Evolutionary conservation across 1,140 invertebrate genomes (phyloP), one percentile per base, ranked within the genome.

Genomic region (Andricus grossulariae): DNA sequence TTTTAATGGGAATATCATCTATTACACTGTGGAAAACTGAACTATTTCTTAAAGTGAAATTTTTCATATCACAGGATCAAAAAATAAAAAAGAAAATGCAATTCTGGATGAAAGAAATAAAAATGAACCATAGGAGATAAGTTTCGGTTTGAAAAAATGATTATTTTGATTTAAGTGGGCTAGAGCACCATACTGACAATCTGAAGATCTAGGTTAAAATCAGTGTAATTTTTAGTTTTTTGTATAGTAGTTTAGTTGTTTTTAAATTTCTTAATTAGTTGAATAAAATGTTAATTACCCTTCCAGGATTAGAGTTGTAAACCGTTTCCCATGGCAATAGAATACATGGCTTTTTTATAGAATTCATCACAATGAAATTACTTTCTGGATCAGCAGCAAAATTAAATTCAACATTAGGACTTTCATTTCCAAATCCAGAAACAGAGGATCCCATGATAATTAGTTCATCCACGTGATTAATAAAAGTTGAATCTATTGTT

Each of bases 341-440:
- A 51, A 86, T 72, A 66, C 60, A 66, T n/a, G 70, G 79, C 72
- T 84, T 87, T 2, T 77, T 83, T 5, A 85, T 88, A 1, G 81
- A 72, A 72, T 91, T 92, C 0, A 95, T 84, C 7, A 93, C 91
- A 25, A 95, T 92, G 66, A 87, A 89, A 70, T 94, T 93, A 15
- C 94, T 93, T 84, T 94, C 93, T 2, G 94, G 94, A 83, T 95
- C 95, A 71, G 87, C 83, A 18, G 86, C 85, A 81, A 95, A 95
- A 87, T 96, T 96, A 83, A 94, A 95, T 87, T 96, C 95, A 0
- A 93, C 90, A 12, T 92, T 91, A 0, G 92, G 87, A 13, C 80
- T 82, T 4, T 88, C 81, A 73, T 94, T 93, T 11, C 95, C 94
- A 13, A 91, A 79, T 71, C 90, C 91, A n/a, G 85, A 80, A 15